A percentile compares a stretch with the other conserved stretches of the same genome.
These are phyloP conservation scores for Herpetotheres cachinnans DNA, from an alignment of 2,113 vertebrate genomes.

Conservation along the genomic window DNA sequence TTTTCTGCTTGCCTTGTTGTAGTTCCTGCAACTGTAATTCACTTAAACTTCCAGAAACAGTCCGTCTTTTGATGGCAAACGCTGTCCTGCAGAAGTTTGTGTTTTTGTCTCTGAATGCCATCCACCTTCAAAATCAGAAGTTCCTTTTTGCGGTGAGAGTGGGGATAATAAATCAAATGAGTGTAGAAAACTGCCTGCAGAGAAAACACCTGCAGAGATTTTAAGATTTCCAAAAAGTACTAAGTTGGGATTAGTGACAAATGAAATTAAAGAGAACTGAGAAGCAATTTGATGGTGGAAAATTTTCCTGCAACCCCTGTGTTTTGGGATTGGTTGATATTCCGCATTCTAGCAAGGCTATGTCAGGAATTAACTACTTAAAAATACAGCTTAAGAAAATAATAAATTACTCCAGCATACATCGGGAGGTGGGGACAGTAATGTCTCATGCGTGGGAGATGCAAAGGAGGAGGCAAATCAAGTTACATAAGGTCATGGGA, in stretches of 20 bases:
- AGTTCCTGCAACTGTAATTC: background rate
- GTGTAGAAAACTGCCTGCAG: background rate
- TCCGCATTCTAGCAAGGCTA: background rate
- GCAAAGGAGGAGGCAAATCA: conserved; percentile 41
- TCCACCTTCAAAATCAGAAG: background rate
- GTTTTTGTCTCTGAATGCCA: background rate
- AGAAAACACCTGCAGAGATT: conserved; percentile 43
- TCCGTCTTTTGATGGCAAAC: background rate
- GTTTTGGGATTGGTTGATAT: background rate
- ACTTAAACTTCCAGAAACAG: background rate
- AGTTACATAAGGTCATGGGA: conserved; percentile 74
- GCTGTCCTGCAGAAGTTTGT: background rate
- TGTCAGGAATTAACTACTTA: background rate
- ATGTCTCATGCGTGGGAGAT: conserved; percentile 37
- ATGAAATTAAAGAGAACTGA: background rate
- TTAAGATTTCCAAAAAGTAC: background rate
- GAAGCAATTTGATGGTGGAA: background rate
- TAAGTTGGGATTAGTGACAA: background rate
- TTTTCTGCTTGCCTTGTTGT: conserved; percentile 18
- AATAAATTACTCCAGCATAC: conserved; percentile 4
- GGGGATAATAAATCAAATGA: background rate
- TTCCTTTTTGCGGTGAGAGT: background rate
- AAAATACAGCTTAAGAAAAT: background rate
- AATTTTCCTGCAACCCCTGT: background rate
- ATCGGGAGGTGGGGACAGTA: background rate